Percentiles rank a stretch among this genome's conserved stretches.
Conservation (phyloP, 1,140 invertebrate genomes). For the Nasonia longicornis region DNA sequence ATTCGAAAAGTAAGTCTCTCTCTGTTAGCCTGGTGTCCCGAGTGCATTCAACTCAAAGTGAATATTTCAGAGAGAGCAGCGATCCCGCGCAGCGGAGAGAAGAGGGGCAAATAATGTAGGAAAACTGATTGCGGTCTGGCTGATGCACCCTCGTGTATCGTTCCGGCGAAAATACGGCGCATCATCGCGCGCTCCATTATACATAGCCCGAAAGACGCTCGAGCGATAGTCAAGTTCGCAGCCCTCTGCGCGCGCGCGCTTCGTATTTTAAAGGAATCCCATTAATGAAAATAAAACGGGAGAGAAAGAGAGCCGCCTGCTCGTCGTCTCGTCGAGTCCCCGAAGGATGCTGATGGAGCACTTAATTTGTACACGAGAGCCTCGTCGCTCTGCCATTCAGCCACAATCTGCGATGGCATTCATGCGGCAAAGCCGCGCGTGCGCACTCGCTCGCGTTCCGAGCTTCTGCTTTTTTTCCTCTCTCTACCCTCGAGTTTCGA, state of each 20-base stretch:
- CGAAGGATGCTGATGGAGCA: constrained; percentile 28
- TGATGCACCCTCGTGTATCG: background rate
- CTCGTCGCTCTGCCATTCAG: constrained; percentile 26
- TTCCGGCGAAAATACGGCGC: background rate
- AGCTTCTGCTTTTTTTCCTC: background rate
- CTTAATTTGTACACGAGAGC: constrained; percentile 41
- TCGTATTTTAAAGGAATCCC: constrained; percentile 14
- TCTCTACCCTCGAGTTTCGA: background rate
- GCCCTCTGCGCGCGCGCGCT: too few species aligned
- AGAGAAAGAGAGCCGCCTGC: too few species aligned
- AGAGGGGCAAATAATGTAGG: too few species aligned
- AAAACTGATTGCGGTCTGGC: background rate
- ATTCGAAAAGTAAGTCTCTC: too few species aligned
- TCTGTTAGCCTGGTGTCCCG: background rate
- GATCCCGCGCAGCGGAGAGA: too few species aligned
- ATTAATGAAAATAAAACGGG: constrained; percentile 39
- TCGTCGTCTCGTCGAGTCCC: background rate
- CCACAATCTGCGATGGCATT: constrained; percentile 34
- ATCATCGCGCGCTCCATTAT: background rate
- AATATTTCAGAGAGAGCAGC: background rate
- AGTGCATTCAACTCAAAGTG: background rate
- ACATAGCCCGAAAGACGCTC: background rate
- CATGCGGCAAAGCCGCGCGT: constrained; percentile 4
- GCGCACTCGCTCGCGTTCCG: background rate
- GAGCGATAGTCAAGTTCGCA: too few species aligned